phyloP scores from a whole-genome alignment of 2,113 vertebrate species.

The Coracopsis vasa region DNA sequence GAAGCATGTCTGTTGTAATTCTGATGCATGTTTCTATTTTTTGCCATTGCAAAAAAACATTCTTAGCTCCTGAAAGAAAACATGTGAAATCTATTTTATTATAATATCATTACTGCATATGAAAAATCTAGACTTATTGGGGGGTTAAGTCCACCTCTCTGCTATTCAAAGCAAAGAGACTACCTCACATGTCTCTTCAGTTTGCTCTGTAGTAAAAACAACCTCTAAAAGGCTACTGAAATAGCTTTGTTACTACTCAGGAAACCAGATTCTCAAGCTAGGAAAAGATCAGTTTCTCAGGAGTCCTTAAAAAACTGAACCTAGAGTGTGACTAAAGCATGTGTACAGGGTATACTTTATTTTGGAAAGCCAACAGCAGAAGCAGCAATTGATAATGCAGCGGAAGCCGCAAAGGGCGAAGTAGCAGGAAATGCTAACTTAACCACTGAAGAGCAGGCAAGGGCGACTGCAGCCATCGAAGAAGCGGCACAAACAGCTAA shows the following conservation, averaged over 20 bases:
- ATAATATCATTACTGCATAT: not conserved
- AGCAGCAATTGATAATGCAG: no score
- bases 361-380: not conserved
- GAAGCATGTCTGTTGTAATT: not conserved
- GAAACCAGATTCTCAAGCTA: not conserved
- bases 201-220: not conserved
- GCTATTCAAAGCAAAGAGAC: not conserved
- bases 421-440: no score
- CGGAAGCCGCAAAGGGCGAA: no score
- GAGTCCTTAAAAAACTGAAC: not conserved
- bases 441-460: no score
- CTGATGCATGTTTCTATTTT: not conserved
- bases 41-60: not conserved
- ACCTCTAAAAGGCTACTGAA: not conserved
- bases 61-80: not conserved
- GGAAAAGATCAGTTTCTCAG: not conserved
- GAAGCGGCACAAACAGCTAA: no score
- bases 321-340: not conserved
- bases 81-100: not conserved
- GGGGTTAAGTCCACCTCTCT: not conserved
- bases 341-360: not conserved
- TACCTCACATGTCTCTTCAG: fast-evolving
- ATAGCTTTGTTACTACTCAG: not conserved
- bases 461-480: no score
- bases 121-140: not conserved